phyloP scores from a whole-genome alignment of 2,113 vertebrate genomes.

The Vulpes vulpes region DNA sequence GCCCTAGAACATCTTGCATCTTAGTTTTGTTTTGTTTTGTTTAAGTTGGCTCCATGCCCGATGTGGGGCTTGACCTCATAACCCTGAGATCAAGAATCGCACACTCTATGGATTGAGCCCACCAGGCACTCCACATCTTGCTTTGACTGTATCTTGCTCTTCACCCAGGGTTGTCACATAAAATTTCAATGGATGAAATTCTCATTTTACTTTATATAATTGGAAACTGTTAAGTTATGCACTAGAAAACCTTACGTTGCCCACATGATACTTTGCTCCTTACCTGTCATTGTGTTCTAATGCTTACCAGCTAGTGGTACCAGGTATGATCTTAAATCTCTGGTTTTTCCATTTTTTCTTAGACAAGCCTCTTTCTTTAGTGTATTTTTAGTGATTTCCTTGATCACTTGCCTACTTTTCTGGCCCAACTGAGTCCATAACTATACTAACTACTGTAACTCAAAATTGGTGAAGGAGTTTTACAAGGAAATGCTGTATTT shows the following conservation, averaged over 20 bases:
- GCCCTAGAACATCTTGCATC: background rate
- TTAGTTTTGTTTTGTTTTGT: background rate
- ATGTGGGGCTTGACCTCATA: background rate
- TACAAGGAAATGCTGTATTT: background rate
- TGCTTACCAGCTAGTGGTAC: background rate
- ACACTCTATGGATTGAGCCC: background rate
- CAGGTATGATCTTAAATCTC: background rate
- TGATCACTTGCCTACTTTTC: background rate
- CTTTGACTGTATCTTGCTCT: background rate
- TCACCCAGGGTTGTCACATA: background rate
- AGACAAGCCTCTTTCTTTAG: background rate
- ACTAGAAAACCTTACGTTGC: background rate
- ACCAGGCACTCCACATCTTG: background rate
- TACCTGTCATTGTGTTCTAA: background rate
- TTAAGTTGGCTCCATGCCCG: background rate
- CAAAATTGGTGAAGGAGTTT: background rate
- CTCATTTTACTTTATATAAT: background rate
- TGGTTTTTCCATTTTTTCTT: background rate
- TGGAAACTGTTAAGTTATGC: background rate
- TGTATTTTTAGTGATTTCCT: background rate
- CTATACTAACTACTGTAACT: background rate
- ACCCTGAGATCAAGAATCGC: background rate
- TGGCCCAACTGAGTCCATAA: background rate
- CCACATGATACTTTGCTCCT: background rate
- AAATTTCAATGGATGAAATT: background rate